Evolutionary conservation across 2,113 vertebrate genomes (phyloP), one percentile per base, ranked within the genome.

Genomic region (Halcyon senegalensis): DNA sequence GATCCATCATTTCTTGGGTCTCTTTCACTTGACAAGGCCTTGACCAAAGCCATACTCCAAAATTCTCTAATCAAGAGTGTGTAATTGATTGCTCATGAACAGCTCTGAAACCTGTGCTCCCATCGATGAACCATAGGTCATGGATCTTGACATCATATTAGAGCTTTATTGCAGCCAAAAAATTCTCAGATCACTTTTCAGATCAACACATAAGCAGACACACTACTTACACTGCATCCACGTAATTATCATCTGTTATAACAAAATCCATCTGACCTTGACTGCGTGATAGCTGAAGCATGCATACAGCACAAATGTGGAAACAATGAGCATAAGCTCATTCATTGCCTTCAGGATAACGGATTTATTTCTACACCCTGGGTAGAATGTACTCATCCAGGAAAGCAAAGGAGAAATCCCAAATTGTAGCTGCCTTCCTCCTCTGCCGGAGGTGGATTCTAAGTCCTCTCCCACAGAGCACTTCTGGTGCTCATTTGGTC

Each of bases 21-120:
- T 86, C 37, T 94, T 90, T 92, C 68, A 55, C 33, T 93, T 92
- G 96, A 90, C 90, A 96, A 92, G 56, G 64, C 90, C 75, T 93
- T 90, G 82, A 90, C 70, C 90, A 95, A 89, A 95, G 66, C 58
- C 51, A 58, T 35, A 82, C 33, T 78, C 68, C 58, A 89, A 81
- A 92, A 94, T 86, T 87, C 60, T 90, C 55, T 96, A 89, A 94
- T 94, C 90, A 89, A 53, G 25, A 79, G 3, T 44, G 48, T 79
- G 77, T 84, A 95, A 92, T 95, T 92, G 85, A 95, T 94, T 76
- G 77, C 53, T 87, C 41, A 82, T 1, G 3, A 79, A 68, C 10
- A 76, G 44, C 24, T 92, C 53, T 20, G 68, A 82, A 80, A 91
- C 90, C 84, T 77, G 4, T 90, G 73, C n/a, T 92, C 37, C 43